Percentiles rank a stretch among this genome's conserved stretches.
Conservation (phyloP, 2,113 vertebrate species). For the Mesoclemmys tuberculata region DNA sequence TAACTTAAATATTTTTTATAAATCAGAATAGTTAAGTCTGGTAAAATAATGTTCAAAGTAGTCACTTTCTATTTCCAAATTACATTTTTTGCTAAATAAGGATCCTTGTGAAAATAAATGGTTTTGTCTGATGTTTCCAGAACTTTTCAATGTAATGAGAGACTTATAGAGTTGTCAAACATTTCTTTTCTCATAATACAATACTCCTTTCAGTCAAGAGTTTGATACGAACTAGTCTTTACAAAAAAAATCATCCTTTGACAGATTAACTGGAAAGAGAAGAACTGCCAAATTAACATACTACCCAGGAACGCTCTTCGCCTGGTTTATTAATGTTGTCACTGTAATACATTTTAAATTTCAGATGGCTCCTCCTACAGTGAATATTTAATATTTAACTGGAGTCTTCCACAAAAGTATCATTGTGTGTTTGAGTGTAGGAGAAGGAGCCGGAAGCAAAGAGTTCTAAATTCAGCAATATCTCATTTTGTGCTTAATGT, state of each 20-base stretch:
- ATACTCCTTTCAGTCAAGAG: background rate
- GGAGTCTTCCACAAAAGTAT: background rate
- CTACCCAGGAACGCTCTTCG: background rate
- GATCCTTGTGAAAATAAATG: background rate
- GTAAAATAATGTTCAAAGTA: background rate
- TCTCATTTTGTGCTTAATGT: background rate
- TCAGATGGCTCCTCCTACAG: background rate
- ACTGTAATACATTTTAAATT: background rate
- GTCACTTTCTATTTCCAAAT: background rate
- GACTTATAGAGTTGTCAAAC: background rate
- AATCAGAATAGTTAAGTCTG: background rate
- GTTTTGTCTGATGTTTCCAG: background rate
- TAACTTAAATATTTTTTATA: background rate
- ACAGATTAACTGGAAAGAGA: conserved; percentile 24
- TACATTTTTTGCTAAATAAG: background rate
- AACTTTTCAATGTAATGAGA: background rate
- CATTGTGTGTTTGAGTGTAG: background rate
- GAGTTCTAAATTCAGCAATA: background rate
- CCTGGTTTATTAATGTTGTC: background rate
- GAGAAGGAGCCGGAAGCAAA: background rate
- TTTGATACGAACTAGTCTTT: background rate
- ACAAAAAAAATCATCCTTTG: background rate
- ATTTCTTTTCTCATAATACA: background rate
- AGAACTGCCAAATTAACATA: background rate
- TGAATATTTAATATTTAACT: background rate